Conservation (phyloP, 2,113 vertebrate species). For the Nycticryphes semicollaris region DNA sequence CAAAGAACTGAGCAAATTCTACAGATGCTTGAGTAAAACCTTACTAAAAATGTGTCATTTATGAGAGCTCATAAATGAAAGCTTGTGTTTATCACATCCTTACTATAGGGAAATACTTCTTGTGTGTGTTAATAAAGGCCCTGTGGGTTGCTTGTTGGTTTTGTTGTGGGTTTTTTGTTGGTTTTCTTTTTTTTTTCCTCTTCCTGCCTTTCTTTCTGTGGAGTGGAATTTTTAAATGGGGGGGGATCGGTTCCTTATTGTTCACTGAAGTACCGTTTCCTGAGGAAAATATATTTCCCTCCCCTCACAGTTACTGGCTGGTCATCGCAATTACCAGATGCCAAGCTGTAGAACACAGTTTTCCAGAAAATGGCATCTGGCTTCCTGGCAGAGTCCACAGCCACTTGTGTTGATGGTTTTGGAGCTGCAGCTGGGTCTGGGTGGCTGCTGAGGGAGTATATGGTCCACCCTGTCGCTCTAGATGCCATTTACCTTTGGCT, state of each 20-base stretch:
- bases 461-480: constrained; percentile 21
- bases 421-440: constrained; percentile 43
- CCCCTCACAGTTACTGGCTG: constrained; percentile 14
- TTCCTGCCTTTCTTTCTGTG: neutral
- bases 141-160: neutral
- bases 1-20: constrained; percentile 26
- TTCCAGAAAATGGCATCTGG: constrained; percentile 57
- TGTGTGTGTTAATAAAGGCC: neutral
- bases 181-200: no score
- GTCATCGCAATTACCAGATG: constrained; percentile 43
- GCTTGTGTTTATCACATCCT: neutral
- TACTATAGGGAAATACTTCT: neutral
- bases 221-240: neutral
- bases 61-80: constrained; percentile 25
- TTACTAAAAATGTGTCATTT: constrained; percentile 36
- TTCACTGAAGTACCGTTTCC: constrained; percentile 1
- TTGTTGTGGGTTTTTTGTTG: no score
- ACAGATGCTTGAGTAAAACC: constrained; percentile 39
- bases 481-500: constrained; percentile 60
- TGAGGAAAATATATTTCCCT: constrained; percentile 31
- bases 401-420: constrained; percentile 5
- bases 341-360: constrained; percentile 16
- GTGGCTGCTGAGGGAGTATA: constrained; percentile 2
- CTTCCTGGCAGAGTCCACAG: constrained; percentile 23
- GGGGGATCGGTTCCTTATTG: neutral